Evolutionary conservation across 2,888 invertebrate species (phyloP).

Genomic region (Diplolepis rosae): DNA sequence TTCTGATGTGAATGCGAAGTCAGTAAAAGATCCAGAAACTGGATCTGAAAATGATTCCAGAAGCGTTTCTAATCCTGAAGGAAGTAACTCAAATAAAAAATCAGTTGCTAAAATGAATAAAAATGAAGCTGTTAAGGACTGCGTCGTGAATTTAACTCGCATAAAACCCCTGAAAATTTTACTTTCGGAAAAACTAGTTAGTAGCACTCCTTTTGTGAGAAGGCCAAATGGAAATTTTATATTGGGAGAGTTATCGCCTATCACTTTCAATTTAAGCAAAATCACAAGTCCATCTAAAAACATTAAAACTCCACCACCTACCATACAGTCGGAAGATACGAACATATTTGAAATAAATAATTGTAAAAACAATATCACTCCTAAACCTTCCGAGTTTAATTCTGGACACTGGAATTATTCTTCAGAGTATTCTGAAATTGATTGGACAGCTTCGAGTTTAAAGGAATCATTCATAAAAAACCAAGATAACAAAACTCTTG

Average conservation of each 20-base stretch:
- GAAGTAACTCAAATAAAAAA: neutral
- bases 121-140: neutral
- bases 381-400: neutral
- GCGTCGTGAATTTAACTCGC: neutral
- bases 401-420: neutral
- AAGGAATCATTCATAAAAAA: neutral
- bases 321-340: neutral
- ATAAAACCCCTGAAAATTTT: neutral
- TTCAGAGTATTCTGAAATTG: slow-evolving; percentile 13
- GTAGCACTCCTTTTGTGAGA: slow-evolving; percentile 20
- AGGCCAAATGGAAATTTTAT: neutral
- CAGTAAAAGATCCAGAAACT: neutral
- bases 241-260: neutral
- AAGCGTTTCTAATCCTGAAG: neutral
- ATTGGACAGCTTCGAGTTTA: neutral
- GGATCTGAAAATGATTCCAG: neutral
- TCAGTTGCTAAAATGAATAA: neutral
- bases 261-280: neutral
- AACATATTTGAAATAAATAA: neutral
- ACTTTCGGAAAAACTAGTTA: neutral
- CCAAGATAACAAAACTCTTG: neutral
- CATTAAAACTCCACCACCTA: neutral
- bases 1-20: neutral
- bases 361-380: neutral
- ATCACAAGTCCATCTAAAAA: neutral